Evolutionary conservation across 2,888 invertebrate genomes (phyloP), one percentile per base, ranked within the genome.

Genomic region (Exephanes ischioxanthus): DNA sequence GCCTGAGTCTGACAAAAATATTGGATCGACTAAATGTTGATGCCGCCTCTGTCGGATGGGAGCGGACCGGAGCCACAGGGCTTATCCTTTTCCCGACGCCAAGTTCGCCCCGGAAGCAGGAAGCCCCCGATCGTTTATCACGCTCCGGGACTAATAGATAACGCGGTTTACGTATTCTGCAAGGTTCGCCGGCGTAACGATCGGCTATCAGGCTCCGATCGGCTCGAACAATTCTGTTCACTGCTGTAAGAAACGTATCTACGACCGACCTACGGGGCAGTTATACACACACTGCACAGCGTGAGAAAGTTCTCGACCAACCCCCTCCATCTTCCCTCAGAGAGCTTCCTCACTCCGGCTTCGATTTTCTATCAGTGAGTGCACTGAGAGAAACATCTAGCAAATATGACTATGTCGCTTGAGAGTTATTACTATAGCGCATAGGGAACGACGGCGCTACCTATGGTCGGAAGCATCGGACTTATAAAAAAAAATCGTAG

Each of bases 71-170:
- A 53, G 53, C 53, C 79, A 37, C 61, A 33, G 68, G 73, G 80
- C 80, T 84, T 83, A 81, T 78, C 84, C 78, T 79, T 71, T 73
- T 81, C 73, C 80, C 72, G 83, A 66, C 67, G 77, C 83, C 80
- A 85, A 88, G 88, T 86, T 84, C 84, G 79, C 41, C 79, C 86
- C 86, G 89, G 85, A 88, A 89, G 79, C 80, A 72, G 87, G 86
- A 89, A 89, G 80, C 66, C 83, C 80, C 83, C 73, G 89, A 88
- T 90, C 89, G 87, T 89, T 89, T 88, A 90, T 90, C 90, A 89
- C 87, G 72, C 86, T 72, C 80, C 84, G 80, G 82, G 76, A 87
- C 86, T 86, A 88, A 89, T 90, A 89, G 90, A 90, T 90, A 90
- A 89, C 89, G 86, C 83, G 87, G 75, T 86, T 85, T 79, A 87